Conservation (phyloP, 2,888 invertebrate species). For the Habroteleia sp. region DNA sequence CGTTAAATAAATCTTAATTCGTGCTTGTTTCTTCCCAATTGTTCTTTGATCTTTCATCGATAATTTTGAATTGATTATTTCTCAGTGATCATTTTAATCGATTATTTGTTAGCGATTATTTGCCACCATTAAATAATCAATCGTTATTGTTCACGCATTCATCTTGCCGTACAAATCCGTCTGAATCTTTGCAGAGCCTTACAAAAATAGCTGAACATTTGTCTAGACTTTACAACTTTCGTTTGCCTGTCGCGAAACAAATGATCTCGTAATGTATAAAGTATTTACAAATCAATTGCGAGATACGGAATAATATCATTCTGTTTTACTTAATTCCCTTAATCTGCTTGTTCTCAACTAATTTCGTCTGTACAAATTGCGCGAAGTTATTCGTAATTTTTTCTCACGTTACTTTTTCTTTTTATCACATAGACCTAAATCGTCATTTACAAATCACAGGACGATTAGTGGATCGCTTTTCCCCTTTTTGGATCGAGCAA, state of each 20-base stretch:
- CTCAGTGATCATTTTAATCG: no score
- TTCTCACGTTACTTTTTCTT: background rate
- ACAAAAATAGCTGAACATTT: slow-evolving; percentile 43
- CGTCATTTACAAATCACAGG: background rate
- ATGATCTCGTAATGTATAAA: slow-evolving; percentile 1
- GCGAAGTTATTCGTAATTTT: background rate
- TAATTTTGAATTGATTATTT: no score
- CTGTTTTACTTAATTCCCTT: no score
- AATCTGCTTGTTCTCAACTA: background rate
- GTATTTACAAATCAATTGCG: slow-evolving; percentile 1
- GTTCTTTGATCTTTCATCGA: no score
- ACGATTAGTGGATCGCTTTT: slow-evolving; percentile 1
- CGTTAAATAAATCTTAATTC: no score
- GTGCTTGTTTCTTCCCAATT: no score
- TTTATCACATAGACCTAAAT: slow-evolving; percentile 21
- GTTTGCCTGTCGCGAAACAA: slow-evolving; percentile 14
- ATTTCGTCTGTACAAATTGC: slow-evolving; percentile 17
- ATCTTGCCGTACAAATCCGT: background rate
- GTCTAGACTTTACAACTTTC: slow-evolving; percentile 35
- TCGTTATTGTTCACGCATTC: no score
- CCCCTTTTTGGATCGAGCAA: background rate
- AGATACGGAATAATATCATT: no score
- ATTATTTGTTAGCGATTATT: no score
- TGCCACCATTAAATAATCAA: no score
- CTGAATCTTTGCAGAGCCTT: slow-evolving; percentile 16